phyloP scores from a whole-genome alignment of 2,113 vertebrate genomes.

The Genyomyrus donnyi region DNA sequence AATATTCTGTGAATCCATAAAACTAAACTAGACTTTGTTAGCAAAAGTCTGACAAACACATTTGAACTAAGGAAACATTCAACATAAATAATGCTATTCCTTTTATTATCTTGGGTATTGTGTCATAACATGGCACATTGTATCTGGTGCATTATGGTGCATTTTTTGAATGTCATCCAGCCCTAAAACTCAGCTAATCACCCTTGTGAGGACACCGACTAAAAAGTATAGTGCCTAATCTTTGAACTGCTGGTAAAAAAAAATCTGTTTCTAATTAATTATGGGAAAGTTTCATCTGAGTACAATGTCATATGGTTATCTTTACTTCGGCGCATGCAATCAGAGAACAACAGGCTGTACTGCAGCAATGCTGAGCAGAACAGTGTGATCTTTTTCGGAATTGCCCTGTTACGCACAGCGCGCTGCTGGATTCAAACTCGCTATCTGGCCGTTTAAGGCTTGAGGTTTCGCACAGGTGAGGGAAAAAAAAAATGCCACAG shows the following conservation, averaged over 20 bases:
- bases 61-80: background rate
- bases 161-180: background rate
- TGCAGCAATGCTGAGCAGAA: slow-evolving; percentile 52
- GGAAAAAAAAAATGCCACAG: slow-evolving; percentile 15
- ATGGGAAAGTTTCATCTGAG: slow-evolving; percentile 44
- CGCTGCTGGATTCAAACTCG: slow-evolving; percentile 51
- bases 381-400: slow-evolving; percentile 22
- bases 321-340: slow-evolving; percentile 59
- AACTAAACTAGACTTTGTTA: background rate
- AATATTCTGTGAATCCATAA: background rate
- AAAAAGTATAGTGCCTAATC: slow-evolving; percentile 22
- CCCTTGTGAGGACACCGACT: background rate
- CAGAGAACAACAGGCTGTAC: slow-evolving; percentile 52
- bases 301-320: slow-evolving; percentile 65
- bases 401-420: slow-evolving; percentile 31
- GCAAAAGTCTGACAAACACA: background rate
- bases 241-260: slow-evolving; percentile 30
- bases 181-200: background rate
- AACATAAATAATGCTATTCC: background rate
- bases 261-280: slow-evolving; percentile 60
- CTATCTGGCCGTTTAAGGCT: slow-evolving; percentile 43
- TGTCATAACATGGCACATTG: background rate
- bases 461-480: slow-evolving; percentile 45
- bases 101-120: background rate
- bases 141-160: background rate